These are phyloP conservation scores for Oxygymnocypris stewartii DNA, from an alignment of 2,113 vertebrate genomes.

Conservation along the genomic window DNA sequence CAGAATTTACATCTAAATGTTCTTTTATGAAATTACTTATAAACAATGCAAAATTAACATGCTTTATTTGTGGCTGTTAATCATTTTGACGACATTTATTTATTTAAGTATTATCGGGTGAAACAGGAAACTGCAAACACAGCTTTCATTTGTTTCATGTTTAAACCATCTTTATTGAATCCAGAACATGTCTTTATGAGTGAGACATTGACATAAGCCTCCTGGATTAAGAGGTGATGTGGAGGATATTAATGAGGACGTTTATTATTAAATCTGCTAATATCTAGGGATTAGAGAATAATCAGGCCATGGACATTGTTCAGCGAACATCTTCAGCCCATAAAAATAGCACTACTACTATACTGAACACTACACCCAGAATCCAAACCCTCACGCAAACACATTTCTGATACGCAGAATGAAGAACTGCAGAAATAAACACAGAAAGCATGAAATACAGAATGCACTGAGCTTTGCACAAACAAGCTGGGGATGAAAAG, in stretches of 20 bases:
- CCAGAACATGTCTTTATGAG: background rate
- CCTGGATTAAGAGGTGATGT: conserved; percentile 3
- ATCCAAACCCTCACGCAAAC: background rate
- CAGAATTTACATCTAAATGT: background rate
- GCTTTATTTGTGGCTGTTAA: background rate
- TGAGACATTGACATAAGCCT: background rate
- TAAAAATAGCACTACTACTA: background rate
- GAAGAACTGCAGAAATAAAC: background rate
- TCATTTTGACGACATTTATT: background rate
- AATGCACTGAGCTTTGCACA: background rate
- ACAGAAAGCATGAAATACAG: background rate
- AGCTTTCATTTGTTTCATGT: background rate
- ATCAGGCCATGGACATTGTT: conserved; percentile 38
- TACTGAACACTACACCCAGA: background rate
- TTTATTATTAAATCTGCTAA: conserved; percentile 50
- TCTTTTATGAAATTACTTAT: background rate
- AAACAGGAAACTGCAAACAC: background rate
- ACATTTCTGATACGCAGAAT: conserved; percentile 1
- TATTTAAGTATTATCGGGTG: background rate
- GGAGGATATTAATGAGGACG: conserved; percentile 49
- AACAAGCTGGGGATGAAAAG: no score
- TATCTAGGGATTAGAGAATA: conserved; percentile 35
- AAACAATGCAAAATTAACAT: background rate
- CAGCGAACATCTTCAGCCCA: background rate
- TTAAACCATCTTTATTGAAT: background rate